phyloP scores from a whole-genome alignment of 1,140 invertebrate genomes.

The Archivesica marissinica region DNA sequence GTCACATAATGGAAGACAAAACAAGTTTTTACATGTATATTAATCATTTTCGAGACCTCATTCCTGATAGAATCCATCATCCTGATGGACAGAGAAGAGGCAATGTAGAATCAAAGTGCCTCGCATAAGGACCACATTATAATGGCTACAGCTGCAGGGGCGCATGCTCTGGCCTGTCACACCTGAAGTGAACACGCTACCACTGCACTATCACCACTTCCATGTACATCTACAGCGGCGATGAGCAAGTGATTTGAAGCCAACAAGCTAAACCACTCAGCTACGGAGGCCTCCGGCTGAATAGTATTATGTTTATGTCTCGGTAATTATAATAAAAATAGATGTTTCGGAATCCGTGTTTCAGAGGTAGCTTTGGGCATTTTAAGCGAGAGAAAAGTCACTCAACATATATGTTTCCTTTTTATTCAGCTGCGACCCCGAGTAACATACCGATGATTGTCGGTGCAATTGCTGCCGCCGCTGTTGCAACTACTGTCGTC shows the following conservation, averaged over 20 bases:
- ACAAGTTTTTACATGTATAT: background rate
- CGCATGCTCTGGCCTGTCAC: background rate
- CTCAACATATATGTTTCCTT: background rate
- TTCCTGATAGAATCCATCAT: too few species aligned
- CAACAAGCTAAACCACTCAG: too few species aligned
- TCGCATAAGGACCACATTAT: too few species aligned
- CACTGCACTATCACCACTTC: too few species aligned
- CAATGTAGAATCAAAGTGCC: too few species aligned
- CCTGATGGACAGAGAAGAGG: too few species aligned
- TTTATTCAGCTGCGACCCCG: background rate
- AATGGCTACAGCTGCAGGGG: background rate
- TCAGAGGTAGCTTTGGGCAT: background rate
- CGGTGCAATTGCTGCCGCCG: conserved; percentile 1
- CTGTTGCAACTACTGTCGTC: background rate
- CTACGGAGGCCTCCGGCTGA: background rate
- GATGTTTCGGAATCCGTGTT: background rate
- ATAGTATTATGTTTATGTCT: background rate
- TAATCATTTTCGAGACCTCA: too few species aligned
- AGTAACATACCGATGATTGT: conserved; percentile 26
- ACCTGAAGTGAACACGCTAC: too few species aligned
- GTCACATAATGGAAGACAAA: background rate
- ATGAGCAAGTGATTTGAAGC: too few species aligned
- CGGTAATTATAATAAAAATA: background rate
- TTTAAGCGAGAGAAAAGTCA: background rate
- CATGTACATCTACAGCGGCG: too few species aligned